Percentiles rank a stretch among this genome's conserved stretches.
phyloP scores from a whole-genome alignment of 2,888 invertebrate genomes.

The Chamaedrilus cognettii region DNA sequence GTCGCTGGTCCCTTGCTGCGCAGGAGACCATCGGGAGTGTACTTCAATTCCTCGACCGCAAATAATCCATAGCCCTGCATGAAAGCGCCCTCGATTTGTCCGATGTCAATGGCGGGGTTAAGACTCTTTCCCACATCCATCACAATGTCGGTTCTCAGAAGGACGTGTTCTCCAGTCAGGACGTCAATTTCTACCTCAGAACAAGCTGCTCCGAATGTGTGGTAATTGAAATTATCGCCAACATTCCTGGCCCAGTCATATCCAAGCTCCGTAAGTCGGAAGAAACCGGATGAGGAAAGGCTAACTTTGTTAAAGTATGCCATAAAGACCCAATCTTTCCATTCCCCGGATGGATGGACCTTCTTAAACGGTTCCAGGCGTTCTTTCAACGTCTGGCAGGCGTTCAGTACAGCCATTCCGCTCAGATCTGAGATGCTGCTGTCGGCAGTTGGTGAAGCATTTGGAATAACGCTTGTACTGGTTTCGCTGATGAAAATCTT shows the following conservation, averaged over 20 bases:
- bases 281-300: constrained; percentile 43
- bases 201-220: constrained; percentile 47
- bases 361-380: constrained; percentile 76
- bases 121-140: constrained; percentile 50
- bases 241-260: constrained; percentile 60
- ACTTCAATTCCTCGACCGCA: constrained; percentile 85
- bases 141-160: constrained; percentile 47
- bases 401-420: constrained; percentile 65
- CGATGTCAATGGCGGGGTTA: constrained; percentile 49
- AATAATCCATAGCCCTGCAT: constrained; percentile 82
- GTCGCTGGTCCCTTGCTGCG: constrained; percentile 88
- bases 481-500: constrained; percentile 53
- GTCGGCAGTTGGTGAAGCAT: constrained; percentile 55
- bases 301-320: constrained; percentile 40
- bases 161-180: constrained; percentile 55
- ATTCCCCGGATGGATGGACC: constrained; percentile 73
- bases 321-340: constrained; percentile 76
- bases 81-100: constrained; percentile 51
- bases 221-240: constrained; percentile 63
- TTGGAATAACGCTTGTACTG: constrained; percentile 52
- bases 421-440: constrained; percentile 54
- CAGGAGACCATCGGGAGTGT: constrained; percentile 79
- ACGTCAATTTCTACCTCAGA: constrained; percentile 54
- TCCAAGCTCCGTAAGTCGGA: constrained; percentile 29
- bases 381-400: constrained; percentile 74